Evolutionary conservation across 1,140 invertebrate species (phyloP), one percentile per base, ranked within the genome.

Genomic region (Bombus huntii): DNA sequence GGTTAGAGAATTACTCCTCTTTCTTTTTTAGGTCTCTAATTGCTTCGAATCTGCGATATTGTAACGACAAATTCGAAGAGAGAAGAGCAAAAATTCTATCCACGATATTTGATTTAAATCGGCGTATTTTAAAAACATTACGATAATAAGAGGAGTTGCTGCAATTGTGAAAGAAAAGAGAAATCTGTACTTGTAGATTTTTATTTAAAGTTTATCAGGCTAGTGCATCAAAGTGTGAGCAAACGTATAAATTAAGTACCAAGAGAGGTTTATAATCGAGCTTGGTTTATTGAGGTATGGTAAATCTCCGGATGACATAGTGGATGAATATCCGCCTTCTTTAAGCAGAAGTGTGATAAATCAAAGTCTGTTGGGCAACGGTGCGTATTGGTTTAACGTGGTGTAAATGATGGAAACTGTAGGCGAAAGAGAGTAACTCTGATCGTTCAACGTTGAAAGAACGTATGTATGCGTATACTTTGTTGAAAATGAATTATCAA

Each of bases 321-420:
- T 34, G 39, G 3, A 57, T 44, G 66, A 57, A 78, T 59, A 28
- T 57, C 37, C 34, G 28, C 22, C 39, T 78, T 44, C 22, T 84
- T 78, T 44, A 59, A 59, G 15, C 44, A 18, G 5, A 22, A 25
- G 28, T 53, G 15, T 22, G 22, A 37, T 83, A 83, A 76, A 83
- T 83, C 73, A 77, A 83, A 25, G 42, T 15, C 18, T 22, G 57
- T n/a, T 66, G 18, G 39, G 10, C 9, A 39, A 39, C 2, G 10
- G 37, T 3, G 12, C 37, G 70, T 34, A 31, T 53, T 66, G 22
- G 25, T 66, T 53, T 68, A 42, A 59, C 59, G 39, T 18, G 31
- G 25, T n/a, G 59, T 34, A 66, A 68, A 66, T 31, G 81, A 53
- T 53, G 72, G 44, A 66, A 31, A 72, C 47, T 10, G n/a, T 13